A percentile compares a stretch with the other conserved stretches of the same genome.
Conservation (phyloP, 1,140 invertebrate species). For the Ylistrum balloti region DNA sequence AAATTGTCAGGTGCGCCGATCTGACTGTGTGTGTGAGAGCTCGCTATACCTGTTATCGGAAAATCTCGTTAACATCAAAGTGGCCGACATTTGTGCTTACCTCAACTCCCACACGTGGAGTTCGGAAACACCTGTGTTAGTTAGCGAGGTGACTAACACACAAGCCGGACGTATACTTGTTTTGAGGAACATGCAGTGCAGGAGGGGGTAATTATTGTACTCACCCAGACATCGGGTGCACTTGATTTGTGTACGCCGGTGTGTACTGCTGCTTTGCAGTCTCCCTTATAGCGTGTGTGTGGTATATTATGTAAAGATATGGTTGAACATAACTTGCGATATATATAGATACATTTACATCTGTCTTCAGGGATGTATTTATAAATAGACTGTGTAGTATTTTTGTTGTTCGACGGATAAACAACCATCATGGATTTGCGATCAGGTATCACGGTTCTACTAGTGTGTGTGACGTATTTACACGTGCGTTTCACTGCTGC, state of each 20-base stretch:
- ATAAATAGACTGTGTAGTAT: not conserved
- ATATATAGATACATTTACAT: not conserved
- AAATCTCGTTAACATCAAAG: constrained; percentile 27
- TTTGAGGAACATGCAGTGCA: not conserved
- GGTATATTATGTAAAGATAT: not conserved
- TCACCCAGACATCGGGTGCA: constrained; percentile 4
- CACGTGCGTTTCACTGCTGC: not conserved
- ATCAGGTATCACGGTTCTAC: not conserved
- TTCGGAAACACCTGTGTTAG: not conserved
- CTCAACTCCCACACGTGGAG: constrained; percentile 1
- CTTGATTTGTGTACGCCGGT: constrained; percentile 21
- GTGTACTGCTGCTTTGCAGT: not conserved
- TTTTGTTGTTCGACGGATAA: not conserved
- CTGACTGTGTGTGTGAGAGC: not conserved
- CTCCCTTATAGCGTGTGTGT: not conserved
- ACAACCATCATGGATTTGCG: not conserved
- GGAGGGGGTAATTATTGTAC: not conserved
- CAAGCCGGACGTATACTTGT: not conserved
- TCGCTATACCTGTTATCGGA: constrained; percentile 1
- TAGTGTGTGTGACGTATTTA: not conserved
- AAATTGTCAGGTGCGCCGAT: constrained; percentile 4
- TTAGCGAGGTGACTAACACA: not conserved
- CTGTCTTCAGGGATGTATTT: not conserved
- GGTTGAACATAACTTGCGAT: not conserved
- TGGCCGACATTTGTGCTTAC: not conserved